Percentiles rank a stretch among this genome's conserved stretches.
phyloP scores from a whole-genome alignment of 2,888 invertebrate genomes.

The Hirtodrosophila histrioides region DNA sequence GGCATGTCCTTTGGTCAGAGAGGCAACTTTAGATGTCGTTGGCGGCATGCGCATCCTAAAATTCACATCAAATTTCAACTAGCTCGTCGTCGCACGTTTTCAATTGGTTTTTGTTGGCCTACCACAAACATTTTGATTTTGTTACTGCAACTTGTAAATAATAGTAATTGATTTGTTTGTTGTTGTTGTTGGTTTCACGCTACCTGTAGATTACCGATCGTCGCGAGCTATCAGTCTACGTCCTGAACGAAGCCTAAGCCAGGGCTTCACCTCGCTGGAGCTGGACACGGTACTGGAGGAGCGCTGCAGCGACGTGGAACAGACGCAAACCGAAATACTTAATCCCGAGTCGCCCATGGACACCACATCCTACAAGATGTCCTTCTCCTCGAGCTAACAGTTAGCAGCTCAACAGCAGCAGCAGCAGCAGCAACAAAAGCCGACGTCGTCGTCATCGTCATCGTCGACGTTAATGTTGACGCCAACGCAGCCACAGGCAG shows the following conservation, averaged over 20 bases:
- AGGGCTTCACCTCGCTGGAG: conserved; percentile 91
- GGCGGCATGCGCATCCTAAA: conserved; percentile 17
- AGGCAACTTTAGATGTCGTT: too few relatives aligned
- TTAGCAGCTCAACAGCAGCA: conserved; percentile 58
- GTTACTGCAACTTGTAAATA: not conserved
- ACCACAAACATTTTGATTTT: conserved; percentile 4
- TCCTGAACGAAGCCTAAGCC: conserved; percentile 88
- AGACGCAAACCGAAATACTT: conserved; percentile 86
- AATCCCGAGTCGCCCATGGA: conserved; percentile 84
- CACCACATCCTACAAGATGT: conserved; percentile 80
- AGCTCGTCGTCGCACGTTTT: conserved; percentile 48
- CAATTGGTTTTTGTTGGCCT: conserved; percentile 30
- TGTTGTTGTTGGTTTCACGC: conserved; percentile 6
- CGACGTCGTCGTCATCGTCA: too few relatives aligned
- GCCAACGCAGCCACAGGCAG: conserved; percentile 16
- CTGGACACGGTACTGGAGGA: conserved; percentile 94
- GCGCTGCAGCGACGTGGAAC: conserved; percentile 92
- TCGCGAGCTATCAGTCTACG: conserved; percentile 87
- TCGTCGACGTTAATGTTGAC: conserved; percentile 22
- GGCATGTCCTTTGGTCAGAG: not conserved
- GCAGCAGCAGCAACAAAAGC: conserved; percentile 29
- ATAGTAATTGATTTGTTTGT: conserved; percentile 13
- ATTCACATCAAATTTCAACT: conserved; percentile 19
- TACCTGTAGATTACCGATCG: conserved; percentile 85
- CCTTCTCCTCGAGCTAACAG: conserved; percentile 82